These are phyloP conservation scores for Catocala sponsa DNA, from an alignment of 2,888 invertebrate genomes.

Conservation along the genomic window DNA sequence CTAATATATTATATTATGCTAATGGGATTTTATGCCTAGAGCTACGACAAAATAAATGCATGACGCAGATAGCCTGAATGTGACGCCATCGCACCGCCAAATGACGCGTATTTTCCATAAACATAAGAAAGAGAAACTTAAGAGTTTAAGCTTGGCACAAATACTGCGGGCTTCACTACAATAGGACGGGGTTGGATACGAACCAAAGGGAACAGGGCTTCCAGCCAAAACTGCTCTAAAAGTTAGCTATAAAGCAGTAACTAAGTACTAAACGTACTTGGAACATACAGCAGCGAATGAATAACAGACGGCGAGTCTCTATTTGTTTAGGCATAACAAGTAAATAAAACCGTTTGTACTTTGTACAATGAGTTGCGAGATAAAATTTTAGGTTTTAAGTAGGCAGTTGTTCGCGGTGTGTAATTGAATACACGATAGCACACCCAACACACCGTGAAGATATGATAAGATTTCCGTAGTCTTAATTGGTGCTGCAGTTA, in stretches of 20 bases:
- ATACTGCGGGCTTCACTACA: conserved; percentile 23
- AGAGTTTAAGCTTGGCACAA: conserved; percentile 30
- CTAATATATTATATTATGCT: neutral
- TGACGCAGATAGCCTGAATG: conserved; percentile 2
- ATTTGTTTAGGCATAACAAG: conserved; percentile 18
- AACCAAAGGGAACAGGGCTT: conserved; percentile 33
- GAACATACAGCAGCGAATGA: neutral
- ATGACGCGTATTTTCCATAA: conserved; percentile 8
- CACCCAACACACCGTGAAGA: conserved; percentile 46
- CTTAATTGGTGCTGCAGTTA: conserved; percentile 41
- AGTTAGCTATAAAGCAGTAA: conserved; percentile 8
- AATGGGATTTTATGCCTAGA: neutral
- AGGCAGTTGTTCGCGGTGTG: conserved; percentile 11
- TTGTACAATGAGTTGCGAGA: conserved; percentile 17
- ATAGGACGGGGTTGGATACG: conserved; percentile 35
- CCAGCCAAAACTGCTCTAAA: conserved; percentile 21
- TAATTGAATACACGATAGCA: conserved; percentile 40
- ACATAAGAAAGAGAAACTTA: conserved; percentile 28
- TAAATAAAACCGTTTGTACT: conserved; percentile 31
- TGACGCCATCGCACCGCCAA: conserved; percentile 4
- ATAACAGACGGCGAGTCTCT: neutral
- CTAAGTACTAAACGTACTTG: neutral
- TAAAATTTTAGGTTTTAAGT: conserved; percentile 37
- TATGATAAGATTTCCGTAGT: conserved; percentile 46
- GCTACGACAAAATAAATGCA: neutral